Conservation (phyloP, 2,888 invertebrate species). For the Margaritifera margaritifera region DNA sequence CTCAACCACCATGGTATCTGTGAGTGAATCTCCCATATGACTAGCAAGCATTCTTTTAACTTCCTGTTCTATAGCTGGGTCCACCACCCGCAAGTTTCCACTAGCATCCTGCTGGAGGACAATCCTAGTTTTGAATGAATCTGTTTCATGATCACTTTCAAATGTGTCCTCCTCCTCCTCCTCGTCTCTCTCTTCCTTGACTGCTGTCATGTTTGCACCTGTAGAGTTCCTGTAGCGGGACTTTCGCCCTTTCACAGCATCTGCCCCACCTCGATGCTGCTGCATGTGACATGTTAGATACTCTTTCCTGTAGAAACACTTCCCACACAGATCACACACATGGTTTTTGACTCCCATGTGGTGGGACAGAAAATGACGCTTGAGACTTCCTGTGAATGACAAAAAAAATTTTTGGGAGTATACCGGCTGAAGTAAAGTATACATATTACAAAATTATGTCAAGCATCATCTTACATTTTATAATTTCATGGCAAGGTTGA, state of each 20-base stretch:
- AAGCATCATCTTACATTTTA: no score
- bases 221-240: constrained; percentile 7
- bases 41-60: constrained; percentile 33
- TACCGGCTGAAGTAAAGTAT: no score
- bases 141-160: not conserved
- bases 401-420: no score
- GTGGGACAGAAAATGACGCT: constrained; percentile 52
- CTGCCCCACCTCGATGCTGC: constrained; percentile 40
- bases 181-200: not conserved
- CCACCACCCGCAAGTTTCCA: constrained; percentile 35
- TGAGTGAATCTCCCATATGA: constrained; percentile 18
- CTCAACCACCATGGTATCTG: constrained; percentile 30
- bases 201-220: not conserved
- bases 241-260: constrained; percentile 23
- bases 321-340: constrained; percentile 52
- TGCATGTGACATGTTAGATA: constrained; percentile 55
- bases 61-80: constrained; percentile 32
- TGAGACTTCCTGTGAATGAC: constrained; percentile 49
- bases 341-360: constrained; percentile 56
- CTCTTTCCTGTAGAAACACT: constrained; percentile 56
- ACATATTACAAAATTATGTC: no score
- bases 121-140: constrained; percentile 18
- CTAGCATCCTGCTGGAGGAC: constrained; percentile 36
- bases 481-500: no score
- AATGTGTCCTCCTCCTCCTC: constrained; percentile 10